Evolutionary conservation across 2,113 vertebrate genomes (phyloP).

Genomic region (Alligator mississippiensis): DNA sequence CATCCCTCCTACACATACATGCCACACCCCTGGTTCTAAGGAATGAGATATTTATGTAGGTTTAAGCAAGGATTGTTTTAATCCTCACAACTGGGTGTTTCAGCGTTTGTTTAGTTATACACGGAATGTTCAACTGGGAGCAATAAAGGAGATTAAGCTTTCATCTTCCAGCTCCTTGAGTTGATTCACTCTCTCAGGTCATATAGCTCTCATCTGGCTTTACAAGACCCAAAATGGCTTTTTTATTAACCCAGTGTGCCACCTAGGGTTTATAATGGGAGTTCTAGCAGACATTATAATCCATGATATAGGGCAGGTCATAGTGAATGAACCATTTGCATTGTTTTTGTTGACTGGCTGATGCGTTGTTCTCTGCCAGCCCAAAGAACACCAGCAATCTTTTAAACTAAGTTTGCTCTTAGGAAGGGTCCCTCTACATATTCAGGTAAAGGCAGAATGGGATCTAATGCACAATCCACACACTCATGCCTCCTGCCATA

Average conservation of each 20-base stretch:
- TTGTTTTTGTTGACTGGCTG: fast-evolving
- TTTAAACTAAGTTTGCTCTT: neutral
- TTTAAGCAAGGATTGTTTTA: neutral
- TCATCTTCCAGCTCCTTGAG: neutral
- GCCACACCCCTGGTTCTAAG: neutral
- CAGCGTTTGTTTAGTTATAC: neutral
- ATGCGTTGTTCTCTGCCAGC: neutral
- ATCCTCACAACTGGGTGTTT: neutral
- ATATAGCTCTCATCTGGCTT: neutral
- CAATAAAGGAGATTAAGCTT: neutral
- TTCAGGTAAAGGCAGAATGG: too few species aligned
- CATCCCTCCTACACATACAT: neutral
- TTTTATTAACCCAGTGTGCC: neutral
- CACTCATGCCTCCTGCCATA: too few species aligned
- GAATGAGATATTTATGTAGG: neutral
- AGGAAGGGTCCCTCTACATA: too few species aligned
- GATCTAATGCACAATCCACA: too few species aligned
- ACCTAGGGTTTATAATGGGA: neutral
- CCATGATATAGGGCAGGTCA: neutral
- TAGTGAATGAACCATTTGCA: neutral
- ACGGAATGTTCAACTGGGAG: neutral
- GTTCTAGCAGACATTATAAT: neutral
- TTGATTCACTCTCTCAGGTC: neutral
- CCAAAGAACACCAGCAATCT: neutral
- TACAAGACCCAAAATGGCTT: neutral